A percentile compares a stretch with the other conserved stretches of the same genome.
Conservation (phyloP, 2,113 vertebrate genomes). For the Hemicordylus capensis region DNA sequence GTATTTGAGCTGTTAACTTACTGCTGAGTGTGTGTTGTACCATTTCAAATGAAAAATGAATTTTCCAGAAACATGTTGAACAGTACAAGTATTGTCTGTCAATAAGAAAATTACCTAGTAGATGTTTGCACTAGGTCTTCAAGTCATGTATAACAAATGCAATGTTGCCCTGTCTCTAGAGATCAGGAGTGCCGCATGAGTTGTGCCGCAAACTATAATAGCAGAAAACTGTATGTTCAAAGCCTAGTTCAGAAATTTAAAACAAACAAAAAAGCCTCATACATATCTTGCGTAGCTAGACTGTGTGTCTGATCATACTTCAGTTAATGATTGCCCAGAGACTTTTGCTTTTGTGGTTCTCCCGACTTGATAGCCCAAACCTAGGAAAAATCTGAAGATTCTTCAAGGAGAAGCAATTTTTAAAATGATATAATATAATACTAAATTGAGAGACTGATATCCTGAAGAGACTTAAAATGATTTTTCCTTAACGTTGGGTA, state of each 20-base stretch:
- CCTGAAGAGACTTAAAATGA: neutral
- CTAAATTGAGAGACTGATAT: neutral
- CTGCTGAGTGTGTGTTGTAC: no score
- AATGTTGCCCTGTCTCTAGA: no score
- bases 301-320: neutral
- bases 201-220: no score
- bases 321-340: neutral
- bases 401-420: neutral
- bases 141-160: no score
- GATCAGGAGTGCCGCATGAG: no score
- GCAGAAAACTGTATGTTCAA: constrained; percentile 1
- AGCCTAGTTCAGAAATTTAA: neutral
- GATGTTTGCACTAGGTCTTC: no score
- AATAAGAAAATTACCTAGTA: no score
- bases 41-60: no score
- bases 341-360: neutral
- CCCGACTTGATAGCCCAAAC: neutral
- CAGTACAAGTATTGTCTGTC: no score
- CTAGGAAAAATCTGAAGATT: neutral
- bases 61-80: no score
- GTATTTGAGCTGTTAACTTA: no score
- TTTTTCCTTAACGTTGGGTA: neutral
- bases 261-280: neutral
- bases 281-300: neutral
- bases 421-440: neutral